Evolutionary conservation across 2,113 vertebrate species (phyloP).

Genomic region (Paraplagusia blochii): DNA sequence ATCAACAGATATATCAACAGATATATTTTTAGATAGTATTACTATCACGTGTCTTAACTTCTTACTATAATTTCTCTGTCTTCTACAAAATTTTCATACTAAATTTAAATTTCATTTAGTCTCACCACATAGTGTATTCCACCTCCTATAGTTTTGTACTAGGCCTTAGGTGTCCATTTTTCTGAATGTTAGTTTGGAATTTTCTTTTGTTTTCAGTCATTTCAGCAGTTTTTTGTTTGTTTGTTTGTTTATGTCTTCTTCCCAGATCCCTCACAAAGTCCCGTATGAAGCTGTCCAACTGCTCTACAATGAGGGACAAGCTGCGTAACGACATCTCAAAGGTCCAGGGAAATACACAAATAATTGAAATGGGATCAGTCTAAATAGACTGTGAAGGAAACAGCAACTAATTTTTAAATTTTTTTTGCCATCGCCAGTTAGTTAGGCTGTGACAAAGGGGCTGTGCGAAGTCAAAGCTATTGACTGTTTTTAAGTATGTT

Average conservation of each 20-base stretch:
- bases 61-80: no score
- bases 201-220: neutral
- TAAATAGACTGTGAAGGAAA: neutral
- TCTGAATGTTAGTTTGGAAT: neutral
- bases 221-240: neutral
- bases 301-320: conserved; percentile 71
- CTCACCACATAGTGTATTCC: no score
- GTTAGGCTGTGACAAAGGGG: neutral
- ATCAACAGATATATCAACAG: no score
- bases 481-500: neutral
- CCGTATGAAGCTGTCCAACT: conserved; percentile 76
- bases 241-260: neutral
- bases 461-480: neutral
- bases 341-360: conserved; percentile 27
- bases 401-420: neutral
- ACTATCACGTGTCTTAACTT: no score
- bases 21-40: no score
- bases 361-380: neutral
- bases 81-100: no score
- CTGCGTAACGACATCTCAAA: conserved; percentile 75
- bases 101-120: no score
- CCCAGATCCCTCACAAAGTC: conserved; percentile 74
- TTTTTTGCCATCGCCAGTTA: neutral
- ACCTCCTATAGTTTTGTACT: no score
- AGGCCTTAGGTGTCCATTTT: no score